A percentile compares a stretch with the other conserved stretches of the same genome.
Evolutionary conservation across 1,140 invertebrate species (phyloP).

Genomic region (Lordiphosa stackelbergi): DNA sequence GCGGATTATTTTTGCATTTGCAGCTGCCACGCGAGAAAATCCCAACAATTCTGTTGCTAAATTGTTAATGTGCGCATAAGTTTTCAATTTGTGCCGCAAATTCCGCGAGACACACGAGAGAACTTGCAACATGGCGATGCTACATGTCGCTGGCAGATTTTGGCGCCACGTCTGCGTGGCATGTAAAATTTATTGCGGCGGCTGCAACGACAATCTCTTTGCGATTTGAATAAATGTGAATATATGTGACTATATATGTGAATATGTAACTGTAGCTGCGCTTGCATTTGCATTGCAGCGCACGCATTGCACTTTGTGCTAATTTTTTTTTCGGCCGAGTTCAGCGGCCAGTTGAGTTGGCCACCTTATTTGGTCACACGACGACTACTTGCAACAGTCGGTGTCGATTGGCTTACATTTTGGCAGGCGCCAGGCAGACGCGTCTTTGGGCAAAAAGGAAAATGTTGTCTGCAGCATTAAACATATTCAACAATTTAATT

Average conservation of each 20-base stretch:
- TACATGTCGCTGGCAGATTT: slow-evolving; percentile 56
- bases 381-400: background rate
- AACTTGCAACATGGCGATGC: slow-evolving; percentile 42
- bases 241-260: too few relatives aligned
- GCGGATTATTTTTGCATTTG: slow-evolving; percentile 53
- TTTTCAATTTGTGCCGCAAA: slow-evolving; percentile 71
- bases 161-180: slow-evolving; percentile 67
- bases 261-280: slow-evolving; percentile 11
- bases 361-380: slow-evolving; percentile 33
- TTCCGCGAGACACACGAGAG: slow-evolving; percentile 30
- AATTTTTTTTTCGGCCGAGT: slow-evolving; percentile 42
- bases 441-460: slow-evolving; percentile 22
- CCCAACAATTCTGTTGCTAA: slow-evolving; percentile 64
- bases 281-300: background rate
- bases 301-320: slow-evolving; percentile 60
- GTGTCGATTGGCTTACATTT: slow-evolving; percentile 61
- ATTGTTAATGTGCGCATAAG: slow-evolving; percentile 70
- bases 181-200: slow-evolving; percentile 66
- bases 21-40: slow-evolving; percentile 56
- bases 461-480: slow-evolving; percentile 18
- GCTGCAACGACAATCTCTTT: slow-evolving; percentile 61
- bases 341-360: slow-evolving; percentile 13
- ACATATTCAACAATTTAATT: slow-evolving; percentile 54
- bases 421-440: slow-evolving; percentile 61
- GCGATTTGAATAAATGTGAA: slow-evolving; percentile 57